A percentile compares a stretch with the other conserved stretches of the same genome.
Conservation (phyloP, 2,113 vertebrate species). For the Mastomys natalensis region DNA sequence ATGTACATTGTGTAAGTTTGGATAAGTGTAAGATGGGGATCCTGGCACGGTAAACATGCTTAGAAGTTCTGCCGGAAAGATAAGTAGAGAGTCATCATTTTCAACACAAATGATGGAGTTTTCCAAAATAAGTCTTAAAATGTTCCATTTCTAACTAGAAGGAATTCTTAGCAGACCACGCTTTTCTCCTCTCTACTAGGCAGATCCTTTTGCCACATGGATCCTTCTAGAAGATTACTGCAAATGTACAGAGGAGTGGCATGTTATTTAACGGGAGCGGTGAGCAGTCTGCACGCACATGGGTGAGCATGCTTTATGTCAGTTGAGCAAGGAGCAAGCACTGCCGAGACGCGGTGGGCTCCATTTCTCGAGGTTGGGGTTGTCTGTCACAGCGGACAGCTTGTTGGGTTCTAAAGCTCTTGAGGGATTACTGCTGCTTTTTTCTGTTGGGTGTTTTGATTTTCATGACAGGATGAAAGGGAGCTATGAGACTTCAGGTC, state of each 20-base stretch:
- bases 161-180: background rate
- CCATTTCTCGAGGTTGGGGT: background rate
- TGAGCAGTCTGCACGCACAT: no score
- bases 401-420: background rate
- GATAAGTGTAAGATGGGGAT: background rate
- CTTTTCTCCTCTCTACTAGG: constrained; percentile 41
- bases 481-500: background rate
- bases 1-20: background rate
- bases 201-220: background rate
- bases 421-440: constrained; percentile 7
- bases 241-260: background rate
- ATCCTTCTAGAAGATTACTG: background rate
- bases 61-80: constrained; percentile 29
- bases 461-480: constrained; percentile 52
- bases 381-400: background rate
- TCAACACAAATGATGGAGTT: background rate
- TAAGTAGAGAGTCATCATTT: constrained; percentile 20
- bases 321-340: no score
- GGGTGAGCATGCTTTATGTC: background rate
- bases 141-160: background rate
- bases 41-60: background rate
- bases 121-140: background rate
- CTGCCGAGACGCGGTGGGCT: background rate
- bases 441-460: constrained; percentile 46
- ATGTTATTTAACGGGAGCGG: background rate